Conservation (phyloP, 2,797 vertebrate species). For the Perodicticus potto region DNA sequence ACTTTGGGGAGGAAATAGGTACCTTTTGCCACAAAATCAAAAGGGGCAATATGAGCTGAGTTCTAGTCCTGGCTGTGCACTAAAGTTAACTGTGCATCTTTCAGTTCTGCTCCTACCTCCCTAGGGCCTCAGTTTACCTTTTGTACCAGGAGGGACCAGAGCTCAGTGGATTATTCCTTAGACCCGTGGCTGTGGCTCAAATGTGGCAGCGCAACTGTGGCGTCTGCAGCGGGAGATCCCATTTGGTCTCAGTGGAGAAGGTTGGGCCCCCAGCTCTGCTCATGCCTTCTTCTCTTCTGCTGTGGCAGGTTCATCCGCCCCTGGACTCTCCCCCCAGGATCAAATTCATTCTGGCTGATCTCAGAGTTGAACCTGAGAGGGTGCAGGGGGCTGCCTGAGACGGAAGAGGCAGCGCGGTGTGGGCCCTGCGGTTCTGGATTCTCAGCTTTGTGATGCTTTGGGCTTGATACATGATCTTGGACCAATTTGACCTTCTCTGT, state of each 20-base stretch:
- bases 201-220: background rate
- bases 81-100: background rate
- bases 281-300: accelerated
- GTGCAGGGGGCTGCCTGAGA: background rate
- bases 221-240: too few relatives aligned
- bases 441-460: background rate
- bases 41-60: background rate
- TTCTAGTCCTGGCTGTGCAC: background rate
- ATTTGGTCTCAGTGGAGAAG: background rate
- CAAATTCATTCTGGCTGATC: background rate
- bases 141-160: background rate
- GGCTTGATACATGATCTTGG: background rate
- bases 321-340: background rate
- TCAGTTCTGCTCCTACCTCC: background rate
- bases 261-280: background rate
- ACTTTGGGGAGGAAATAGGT: background rate
- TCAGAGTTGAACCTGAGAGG: too few relatives aligned
- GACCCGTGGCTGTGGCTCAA: background rate
- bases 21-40: background rate
- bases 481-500: background rate
- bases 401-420: too few relatives aligned
- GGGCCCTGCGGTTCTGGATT: background rate
- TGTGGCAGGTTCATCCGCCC: accelerated
- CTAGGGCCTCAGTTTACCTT: background rate
- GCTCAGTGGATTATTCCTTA: background rate